phyloP scores from a whole-genome alignment of 1,140 invertebrate genomes.

The Drosophila albomicans region DNA sequence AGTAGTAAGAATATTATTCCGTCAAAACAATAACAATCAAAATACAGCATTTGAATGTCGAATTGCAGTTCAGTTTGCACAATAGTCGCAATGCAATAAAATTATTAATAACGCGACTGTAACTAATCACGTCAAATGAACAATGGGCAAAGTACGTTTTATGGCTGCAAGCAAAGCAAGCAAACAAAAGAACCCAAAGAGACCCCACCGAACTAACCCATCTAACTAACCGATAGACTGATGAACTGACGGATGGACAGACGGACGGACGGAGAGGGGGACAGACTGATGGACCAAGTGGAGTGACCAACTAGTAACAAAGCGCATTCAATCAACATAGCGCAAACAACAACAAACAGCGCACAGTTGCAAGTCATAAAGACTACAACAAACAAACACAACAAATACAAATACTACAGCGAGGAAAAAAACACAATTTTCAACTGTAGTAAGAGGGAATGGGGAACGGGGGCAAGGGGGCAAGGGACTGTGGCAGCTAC shows the following conservation, averaged over 20 bases:
- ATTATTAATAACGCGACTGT: conserved; percentile 50
- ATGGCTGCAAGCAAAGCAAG: conserved; percentile 33
- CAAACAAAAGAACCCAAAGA: conserved; percentile 35
- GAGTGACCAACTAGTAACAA: conserved; percentile 60
- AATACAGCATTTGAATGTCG: neutral
- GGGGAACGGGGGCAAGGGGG: neutral
- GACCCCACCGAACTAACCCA: conserved; percentile 34
- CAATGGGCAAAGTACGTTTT: conserved; percentile 38
- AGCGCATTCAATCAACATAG: conserved; percentile 75
- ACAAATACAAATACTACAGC: conserved; percentile 42
- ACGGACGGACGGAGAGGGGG: neutral
- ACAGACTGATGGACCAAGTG: conserved; percentile 16
- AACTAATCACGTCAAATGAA: conserved; percentile 48
- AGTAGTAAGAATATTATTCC: neutral
- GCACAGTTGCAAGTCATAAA: conserved; percentile 81
- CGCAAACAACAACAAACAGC: conserved; percentile 63
- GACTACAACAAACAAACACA: conserved; percentile 67
- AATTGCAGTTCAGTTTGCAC: conserved; percentile 2
- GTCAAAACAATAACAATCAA: neutral
- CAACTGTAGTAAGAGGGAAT: neutral
- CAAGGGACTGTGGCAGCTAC: conserved; percentile 23
- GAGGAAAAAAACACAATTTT: conserved; percentile 28
- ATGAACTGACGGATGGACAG: neutral
- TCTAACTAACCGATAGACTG: conserved; percentile 27
- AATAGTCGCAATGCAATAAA: conserved; percentile 40